Base-by-base conservation (phyloP, 2,888 invertebrate species). In the Erynnis tages region DNA sequence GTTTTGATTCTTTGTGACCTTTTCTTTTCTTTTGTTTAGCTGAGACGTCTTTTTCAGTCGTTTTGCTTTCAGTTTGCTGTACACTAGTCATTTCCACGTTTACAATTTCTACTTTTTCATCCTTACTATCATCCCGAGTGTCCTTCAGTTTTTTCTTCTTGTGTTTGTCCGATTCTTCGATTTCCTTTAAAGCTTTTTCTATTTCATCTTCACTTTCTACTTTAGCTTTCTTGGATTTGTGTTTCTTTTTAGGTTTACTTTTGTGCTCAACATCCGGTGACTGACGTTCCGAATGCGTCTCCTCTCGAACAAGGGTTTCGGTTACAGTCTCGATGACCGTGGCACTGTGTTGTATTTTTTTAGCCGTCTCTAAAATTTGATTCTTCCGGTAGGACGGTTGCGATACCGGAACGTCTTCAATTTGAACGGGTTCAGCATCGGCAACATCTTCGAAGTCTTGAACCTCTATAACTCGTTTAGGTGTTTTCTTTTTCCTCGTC, bases 111-210 rank as follows among this genome's bases (percentile, higher is more conserved):
- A 57, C 23, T 35, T 38, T 34, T 7, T 50, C 59, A 14, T 78
- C 76, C 59, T 69, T 73, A 54, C 62, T 71, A 30, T 69, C 74
- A 30, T 82, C 79, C 25, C 61, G 59, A 23, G 49, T 14, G 29
- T 76, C 77, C 62, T 78, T 82, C 0, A 41, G 52, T 63, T 76
- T 82, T 65, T 79, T 87, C 67, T 85, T 88, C 61, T 82, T 86
- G 54, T 65, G 67, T 57, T 73, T 82, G 37, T 79, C 75, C 23
- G 70, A 67, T 44, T 78, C 82, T 58, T 85, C 86, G 41, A 89
- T 87, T 69, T 89, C 89, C 70, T 85, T 88, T 0, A 89, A 69
- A 34, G 86, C 88, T 61, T 75, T 82, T 57, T 78, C 79, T 56
- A 89, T 89, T 60, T 89, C 88, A 58, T 89, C 87, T 60, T 79